phyloP scores from a whole-genome alignment of 30 jellyfish, hydroid and myxozoan genomes.

The Catostylus mosaicus region DNA sequence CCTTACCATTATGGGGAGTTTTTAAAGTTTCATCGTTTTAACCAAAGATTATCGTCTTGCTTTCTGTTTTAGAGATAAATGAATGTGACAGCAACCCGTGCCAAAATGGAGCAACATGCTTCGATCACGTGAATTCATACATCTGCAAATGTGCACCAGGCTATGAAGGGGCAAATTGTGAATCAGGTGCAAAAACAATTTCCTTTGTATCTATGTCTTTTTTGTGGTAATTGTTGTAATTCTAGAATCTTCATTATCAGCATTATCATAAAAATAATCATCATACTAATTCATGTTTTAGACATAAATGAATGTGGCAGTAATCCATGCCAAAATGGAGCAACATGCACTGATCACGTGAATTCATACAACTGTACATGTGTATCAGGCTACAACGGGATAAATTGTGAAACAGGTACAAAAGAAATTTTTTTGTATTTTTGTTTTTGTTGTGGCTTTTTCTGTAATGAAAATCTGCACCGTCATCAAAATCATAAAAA shows the following conservation, averaged over 20 bases:
- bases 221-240: too few species aligned
- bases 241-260: too few species aligned
- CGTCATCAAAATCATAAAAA: background rate
- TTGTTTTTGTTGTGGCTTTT: too few species aligned
- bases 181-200: background rate
- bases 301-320: background rate
- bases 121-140: background rate
- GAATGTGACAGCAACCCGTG: conserved; percentile 1
- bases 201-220: background rate
- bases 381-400: background rate
- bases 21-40: too few species aligned
- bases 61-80: background rate
- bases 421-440: too few species aligned
- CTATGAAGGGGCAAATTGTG: background rate
- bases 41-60: too few species aligned
- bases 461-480: too few species aligned
- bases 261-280: too few species aligned
- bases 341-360: background rate
- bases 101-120: background rate
- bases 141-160: background rate
- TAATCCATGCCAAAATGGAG: background rate
- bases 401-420: conserved; percentile 3
- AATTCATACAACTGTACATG: background rate
- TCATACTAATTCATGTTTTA: too few species aligned
- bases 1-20: too few species aligned